Conservation (phyloP, 2,797 vertebrate species). For the Poeciliopsis turneri region DNA sequence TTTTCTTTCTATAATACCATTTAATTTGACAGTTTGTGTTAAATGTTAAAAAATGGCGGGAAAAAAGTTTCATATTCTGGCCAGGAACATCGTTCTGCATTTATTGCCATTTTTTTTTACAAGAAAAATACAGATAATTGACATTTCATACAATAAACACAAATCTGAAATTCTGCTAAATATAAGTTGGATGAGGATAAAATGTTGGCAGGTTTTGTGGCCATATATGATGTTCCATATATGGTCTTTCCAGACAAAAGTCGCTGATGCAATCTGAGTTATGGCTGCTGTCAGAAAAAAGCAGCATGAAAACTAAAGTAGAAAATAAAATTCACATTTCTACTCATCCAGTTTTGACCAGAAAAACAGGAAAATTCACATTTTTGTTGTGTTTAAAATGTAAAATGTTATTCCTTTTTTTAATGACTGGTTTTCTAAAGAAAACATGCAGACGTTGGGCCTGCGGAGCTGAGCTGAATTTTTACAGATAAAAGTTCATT, state of each 20-base stretch:
- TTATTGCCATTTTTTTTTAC: background rate
- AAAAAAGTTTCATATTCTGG: background rate
- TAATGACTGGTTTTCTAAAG: background rate
- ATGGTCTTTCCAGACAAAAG: no score
- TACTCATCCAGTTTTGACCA: background rate
- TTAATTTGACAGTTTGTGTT: background rate
- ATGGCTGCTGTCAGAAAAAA: background rate
- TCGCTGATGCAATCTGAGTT: background rate
- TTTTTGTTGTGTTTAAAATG: background rate
- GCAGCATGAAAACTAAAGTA: background rate
- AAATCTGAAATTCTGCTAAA: background rate
- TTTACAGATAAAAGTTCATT: background rate
- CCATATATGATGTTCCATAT: background rate
- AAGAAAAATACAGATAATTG: background rate
- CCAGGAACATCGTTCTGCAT: background rate
- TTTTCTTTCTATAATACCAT: background rate
- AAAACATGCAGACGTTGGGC: background rate
- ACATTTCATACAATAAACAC: background rate
- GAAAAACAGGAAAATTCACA: background rate
- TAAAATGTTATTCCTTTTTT: background rate
- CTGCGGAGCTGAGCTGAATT: background rate
- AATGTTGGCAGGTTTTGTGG: background rate
- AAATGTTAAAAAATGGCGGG: background rate
- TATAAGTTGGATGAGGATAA: background rate
- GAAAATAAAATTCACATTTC: background rate